phyloP scores from a whole-genome alignment of 2,888 invertebrate genomes.

The Lamproptera curius region DNA sequence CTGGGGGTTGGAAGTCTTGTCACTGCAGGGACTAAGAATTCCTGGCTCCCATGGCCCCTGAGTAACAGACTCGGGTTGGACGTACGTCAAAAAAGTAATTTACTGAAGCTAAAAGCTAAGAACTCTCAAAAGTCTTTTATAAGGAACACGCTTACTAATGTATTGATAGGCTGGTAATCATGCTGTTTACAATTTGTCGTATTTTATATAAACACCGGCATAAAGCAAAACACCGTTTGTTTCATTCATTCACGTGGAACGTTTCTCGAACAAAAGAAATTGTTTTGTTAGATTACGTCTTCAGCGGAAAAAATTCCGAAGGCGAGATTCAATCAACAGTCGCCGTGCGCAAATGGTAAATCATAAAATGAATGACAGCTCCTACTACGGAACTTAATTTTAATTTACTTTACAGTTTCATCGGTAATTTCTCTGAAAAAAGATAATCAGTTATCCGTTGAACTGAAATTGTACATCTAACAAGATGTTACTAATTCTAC shows the following conservation, averaged over 20 bases:
- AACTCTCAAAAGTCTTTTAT: conserved; percentile 7
- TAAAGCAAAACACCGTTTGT: background rate
- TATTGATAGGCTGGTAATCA: conserved; percentile 12
- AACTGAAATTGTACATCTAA: too few species aligned
- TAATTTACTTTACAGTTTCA: too few species aligned
- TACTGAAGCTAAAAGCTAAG: conserved; percentile 5
- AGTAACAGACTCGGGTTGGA: too few species aligned
- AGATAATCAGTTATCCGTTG: too few species aligned
- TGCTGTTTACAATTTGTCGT: too few species aligned
- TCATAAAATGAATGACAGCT: conserved; percentile 14
- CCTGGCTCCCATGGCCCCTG: too few species aligned
- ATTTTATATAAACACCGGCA: too few species aligned
- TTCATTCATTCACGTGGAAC: conserved; percentile 16
- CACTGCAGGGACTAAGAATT: too few species aligned
- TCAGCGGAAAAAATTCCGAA: conserved; percentile 10
- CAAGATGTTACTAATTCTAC: too few species aligned
- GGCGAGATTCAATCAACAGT: conserved; percentile 22
- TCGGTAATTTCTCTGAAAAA: too few species aligned
- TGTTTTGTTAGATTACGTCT: conserved; percentile 16
- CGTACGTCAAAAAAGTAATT: background rate
- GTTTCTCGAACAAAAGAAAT: conserved; percentile 15
- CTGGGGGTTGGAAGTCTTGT: too few species aligned
- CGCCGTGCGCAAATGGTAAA: conserved; percentile 18
- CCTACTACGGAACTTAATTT: conserved; percentile 2
- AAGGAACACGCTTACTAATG: conserved; percentile 3